Conservation (phyloP, 1,140 invertebrate genomes). For the Pomacea maculata region DNA sequence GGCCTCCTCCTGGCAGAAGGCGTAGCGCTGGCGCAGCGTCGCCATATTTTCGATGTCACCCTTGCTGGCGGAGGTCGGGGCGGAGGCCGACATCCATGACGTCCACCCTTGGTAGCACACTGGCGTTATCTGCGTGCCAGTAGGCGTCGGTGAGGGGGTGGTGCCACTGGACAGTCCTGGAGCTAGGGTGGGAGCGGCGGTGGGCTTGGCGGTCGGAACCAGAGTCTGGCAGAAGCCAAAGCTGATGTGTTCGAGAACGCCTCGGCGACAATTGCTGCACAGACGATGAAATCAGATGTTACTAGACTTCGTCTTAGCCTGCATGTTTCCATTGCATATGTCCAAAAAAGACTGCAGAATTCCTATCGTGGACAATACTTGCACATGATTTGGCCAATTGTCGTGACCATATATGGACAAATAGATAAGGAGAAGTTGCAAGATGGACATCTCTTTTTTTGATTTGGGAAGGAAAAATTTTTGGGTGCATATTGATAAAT, state of each 20-base stretch:
- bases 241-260: slow-evolving; percentile 28
- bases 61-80: slow-evolving; percentile 37
- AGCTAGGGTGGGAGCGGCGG: not conserved
- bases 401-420: too few relatives aligned
- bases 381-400: too few relatives aligned
- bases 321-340: too few relatives aligned
- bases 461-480: too few relatives aligned
- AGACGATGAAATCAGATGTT: not conserved
- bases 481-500: too few relatives aligned
- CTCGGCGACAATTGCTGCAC: slow-evolving; percentile 31
- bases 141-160: not conserved
- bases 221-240: slow-evolving; percentile 25
- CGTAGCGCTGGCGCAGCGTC: slow-evolving; percentile 32
- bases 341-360: too few relatives aligned
- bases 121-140: not conserved
- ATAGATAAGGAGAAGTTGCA: too few relatives aligned
- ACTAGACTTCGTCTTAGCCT: not conserved
- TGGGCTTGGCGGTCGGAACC: not conserved
- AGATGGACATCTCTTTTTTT: too few relatives aligned
- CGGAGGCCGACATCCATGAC: slow-evolving; percentile 43
- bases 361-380: too few relatives aligned
- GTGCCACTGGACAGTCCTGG: not conserved
- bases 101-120: slow-evolving; percentile 40
- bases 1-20: slow-evolving; percentile 45
- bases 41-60: slow-evolving; percentile 43